Conservation (phyloP, 2,797 vertebrate genomes). For the Australoheros facetus region DNA sequence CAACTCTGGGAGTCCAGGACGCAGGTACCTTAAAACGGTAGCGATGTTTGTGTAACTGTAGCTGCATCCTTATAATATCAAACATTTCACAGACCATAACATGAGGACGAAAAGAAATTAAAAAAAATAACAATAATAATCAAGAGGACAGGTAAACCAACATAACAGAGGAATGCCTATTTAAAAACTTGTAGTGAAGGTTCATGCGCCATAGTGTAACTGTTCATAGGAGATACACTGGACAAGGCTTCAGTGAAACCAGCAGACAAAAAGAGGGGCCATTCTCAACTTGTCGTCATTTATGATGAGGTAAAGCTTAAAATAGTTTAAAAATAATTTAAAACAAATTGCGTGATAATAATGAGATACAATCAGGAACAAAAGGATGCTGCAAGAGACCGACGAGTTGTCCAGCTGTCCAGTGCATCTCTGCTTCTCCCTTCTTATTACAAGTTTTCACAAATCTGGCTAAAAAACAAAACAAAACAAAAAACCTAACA, state of each 20-base stretch:
- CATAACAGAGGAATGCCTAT: constrained; percentile 82
- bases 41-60: constrained; percentile 73
- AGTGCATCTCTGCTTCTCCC: constrained; percentile 76
- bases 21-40: constrained; percentile 76
- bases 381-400: constrained; percentile 55
- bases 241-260: constrained; percentile 60
- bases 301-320: constrained; percentile 66
- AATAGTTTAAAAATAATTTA: constrained; percentile 67
- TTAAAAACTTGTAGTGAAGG: constrained; percentile 77
- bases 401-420: constrained; percentile 65
- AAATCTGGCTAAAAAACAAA: constrained; percentile 68
- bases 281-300: constrained; percentile 36
- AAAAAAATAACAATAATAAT: constrained; percentile 42
- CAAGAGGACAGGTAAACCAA: constrained; percentile 67
- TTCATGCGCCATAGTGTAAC: constrained; percentile 66
- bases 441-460: constrained; percentile 79
- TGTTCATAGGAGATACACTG: constrained; percentile 77
- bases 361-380: constrained; percentile 64
- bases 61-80: constrained; percentile 72
- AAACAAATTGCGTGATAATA: constrained; percentile 47
- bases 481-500: constrained; percentile 48
- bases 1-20: constrained; percentile 76
- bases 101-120: constrained; percentile 70
- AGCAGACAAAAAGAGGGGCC: constrained; percentile 40
- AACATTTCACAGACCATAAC: constrained; percentile 76